Percentiles rank a stretch among this genome's conserved stretches.
phyloP scores from a whole-genome alignment of 2,797 vertebrate genomes.

The Paratrypauchen microcephalus region DNA sequence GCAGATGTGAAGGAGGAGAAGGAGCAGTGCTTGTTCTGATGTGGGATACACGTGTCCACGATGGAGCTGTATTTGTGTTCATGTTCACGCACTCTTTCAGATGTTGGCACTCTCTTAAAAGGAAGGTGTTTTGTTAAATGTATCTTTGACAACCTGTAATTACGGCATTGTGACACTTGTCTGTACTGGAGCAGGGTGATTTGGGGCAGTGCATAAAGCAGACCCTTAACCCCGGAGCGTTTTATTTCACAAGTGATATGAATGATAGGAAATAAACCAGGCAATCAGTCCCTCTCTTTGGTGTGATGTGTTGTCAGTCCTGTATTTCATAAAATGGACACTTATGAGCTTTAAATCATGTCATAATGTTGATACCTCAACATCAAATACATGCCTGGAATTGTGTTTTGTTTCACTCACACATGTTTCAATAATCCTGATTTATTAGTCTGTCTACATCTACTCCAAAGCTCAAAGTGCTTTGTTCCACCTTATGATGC shows the following conservation, averaged over 20 bases:
- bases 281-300: background rate
- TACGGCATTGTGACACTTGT: background rate
- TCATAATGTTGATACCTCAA: too few species aligned
- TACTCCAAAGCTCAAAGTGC: too few species aligned
- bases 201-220: background rate
- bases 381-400: too few species aligned
- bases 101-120: slow-evolving; percentile 23
- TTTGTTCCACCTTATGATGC: too few species aligned
- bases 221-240: background rate
- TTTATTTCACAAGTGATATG: background rate
- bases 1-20: slow-evolving; percentile 29
- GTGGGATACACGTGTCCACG: slow-evolving; percentile 45
- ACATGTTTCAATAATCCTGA: too few species aligned
- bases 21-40: slow-evolving; percentile 41
- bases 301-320: background rate
- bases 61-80: slow-evolving; percentile 17
- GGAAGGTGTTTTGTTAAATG: slow-evolving; percentile 30
- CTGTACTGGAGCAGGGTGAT: slow-evolving; percentile 1
- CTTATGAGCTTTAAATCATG: too few species aligned
- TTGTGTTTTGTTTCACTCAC: too few species aligned
- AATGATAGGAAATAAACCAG: background rate
- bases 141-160: slow-evolving; percentile 20
- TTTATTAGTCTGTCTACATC: too few species aligned
- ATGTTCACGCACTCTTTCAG: slow-evolving; percentile 3
- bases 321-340: too few species aligned